Conservation (phyloP, 2,888 invertebrate species). For the Lasioglossum zephyrum region DNA sequence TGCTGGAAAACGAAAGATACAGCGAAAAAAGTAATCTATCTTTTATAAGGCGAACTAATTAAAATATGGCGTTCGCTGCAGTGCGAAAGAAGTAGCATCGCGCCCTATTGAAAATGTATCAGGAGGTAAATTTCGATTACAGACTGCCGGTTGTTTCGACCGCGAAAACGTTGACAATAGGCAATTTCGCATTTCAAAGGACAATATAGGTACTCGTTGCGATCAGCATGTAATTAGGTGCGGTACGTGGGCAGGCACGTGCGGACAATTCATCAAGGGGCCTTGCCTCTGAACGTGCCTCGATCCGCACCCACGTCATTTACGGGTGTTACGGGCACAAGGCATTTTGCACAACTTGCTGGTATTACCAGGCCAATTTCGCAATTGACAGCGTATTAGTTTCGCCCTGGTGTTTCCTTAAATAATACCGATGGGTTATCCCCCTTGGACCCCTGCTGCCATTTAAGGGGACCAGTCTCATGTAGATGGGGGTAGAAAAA, state of each 20-base stretch:
- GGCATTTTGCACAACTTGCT: slow-evolving; percentile 70
- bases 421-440: slow-evolving; percentile 29
- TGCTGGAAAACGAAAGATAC: too few relatives aligned
- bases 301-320: slow-evolving; percentile 72
- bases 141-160: slow-evolving; percentile 69
- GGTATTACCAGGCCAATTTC: slow-evolving; percentile 64
- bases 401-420: slow-evolving; percentile 35
- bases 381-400: slow-evolving; percentile 62
- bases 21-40: too few relatives aligned
- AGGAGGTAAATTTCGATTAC: slow-evolving; percentile 65
- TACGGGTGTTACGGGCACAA: slow-evolving; percentile 74
- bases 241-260: slow-evolving; percentile 81
- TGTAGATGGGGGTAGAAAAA: too few relatives aligned
- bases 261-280: slow-evolving; percentile 83
- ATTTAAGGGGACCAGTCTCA: background rate
- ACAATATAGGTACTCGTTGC: slow-evolving; percentile 79
- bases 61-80: background rate
- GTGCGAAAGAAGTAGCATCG: slow-evolving; percentile 35
- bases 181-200: slow-evolving; percentile 79
- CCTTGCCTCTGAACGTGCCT: slow-evolving; percentile 68
- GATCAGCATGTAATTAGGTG: slow-evolving; percentile 84
- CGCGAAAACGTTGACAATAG: slow-evolving; percentile 78
- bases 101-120: slow-evolving; percentile 62
- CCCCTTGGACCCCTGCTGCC: background rate
- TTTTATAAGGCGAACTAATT: slow-evolving; percentile 4